Conservation (phyloP, 1,140 invertebrate genomes). For the Babylonia areolata region DNA sequence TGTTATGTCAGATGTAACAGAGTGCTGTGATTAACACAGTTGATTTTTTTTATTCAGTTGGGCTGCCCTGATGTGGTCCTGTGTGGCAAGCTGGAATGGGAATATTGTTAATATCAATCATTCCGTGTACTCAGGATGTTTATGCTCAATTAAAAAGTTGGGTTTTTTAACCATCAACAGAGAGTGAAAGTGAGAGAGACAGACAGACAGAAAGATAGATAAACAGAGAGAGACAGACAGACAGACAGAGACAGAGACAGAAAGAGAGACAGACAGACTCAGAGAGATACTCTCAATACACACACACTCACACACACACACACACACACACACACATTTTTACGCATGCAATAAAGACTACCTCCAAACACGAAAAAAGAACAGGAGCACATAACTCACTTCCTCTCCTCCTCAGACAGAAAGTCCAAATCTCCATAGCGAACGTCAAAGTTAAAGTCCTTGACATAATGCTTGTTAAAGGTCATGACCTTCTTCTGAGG, state of each 20-base stretch:
- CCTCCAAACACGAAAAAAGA: background rate
- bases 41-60: too few species aligned
- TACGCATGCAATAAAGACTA: background rate
- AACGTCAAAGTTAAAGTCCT: slow-evolving; percentile 92
- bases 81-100: too few species aligned
- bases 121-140: too few species aligned
- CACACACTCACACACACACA: background rate
- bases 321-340: background rate
- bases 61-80: too few species aligned
- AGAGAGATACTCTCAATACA: background rate
- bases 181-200: background rate
- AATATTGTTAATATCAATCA: too few species aligned
- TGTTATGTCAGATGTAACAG: too few species aligned
- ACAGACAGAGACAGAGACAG: background rate
- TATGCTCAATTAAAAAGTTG: too few species aligned
- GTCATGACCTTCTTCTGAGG: slow-evolving; percentile 99
- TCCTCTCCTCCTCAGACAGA: slow-evolving; percentile 82
- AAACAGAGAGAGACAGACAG: background rate
- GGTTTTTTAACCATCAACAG: background rate
- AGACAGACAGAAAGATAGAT: background rate
- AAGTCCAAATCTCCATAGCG: slow-evolving; percentile 92
- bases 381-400: slow-evolving; percentile 55
- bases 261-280: background rate
- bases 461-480: slow-evolving; percentile 91
- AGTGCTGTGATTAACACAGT: too few species aligned